phyloP scores from a whole-genome alignment of 1,140 invertebrate species.

The Polypedilum vanderplanki region DNA sequence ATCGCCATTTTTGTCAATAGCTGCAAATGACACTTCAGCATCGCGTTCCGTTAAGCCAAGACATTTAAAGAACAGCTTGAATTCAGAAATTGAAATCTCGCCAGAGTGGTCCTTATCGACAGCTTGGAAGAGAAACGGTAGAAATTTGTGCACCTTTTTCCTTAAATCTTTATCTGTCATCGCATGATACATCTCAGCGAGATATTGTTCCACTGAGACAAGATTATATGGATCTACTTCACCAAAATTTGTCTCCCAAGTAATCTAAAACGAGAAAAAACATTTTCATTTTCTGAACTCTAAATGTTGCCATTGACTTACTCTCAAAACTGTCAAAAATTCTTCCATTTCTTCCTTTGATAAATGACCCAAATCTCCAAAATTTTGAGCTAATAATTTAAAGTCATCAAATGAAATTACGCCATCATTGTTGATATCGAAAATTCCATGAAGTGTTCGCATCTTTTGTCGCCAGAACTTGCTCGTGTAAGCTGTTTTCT shows the following conservation, averaged over 20 bases:
- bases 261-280: constrained; percentile 48
- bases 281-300: background rate
- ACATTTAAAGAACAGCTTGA: constrained; percentile 73
- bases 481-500: constrained; percentile 20
- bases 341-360: constrained; percentile 53
- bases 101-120: constrained; percentile 73
- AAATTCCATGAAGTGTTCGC: constrained; percentile 69
- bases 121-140: constrained; percentile 73
- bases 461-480: constrained; percentile 84
- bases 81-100: constrained; percentile 70
- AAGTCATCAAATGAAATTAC: constrained; percentile 75
- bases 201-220: constrained; percentile 69
- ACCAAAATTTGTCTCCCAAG: constrained; percentile 79
- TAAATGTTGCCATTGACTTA: constrained; percentile 37
- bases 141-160: constrained; percentile 63
- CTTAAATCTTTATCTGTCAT: constrained; percentile 65
- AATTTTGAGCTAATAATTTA: constrained; percentile 61
- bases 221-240: constrained; percentile 71
- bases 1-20: constrained; percentile 70
- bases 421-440: constrained; percentile 80
- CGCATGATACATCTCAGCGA: constrained; percentile 72
- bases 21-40: constrained; percentile 64
- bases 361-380: constrained; percentile 64
- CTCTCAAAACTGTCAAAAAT: constrained; percentile 58
- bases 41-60: constrained; percentile 64